These are phyloP conservation scores for Auanema freiburgensis DNA, from an alignment of 2,888 invertebrate species.

Conservation along the genomic window DNA sequence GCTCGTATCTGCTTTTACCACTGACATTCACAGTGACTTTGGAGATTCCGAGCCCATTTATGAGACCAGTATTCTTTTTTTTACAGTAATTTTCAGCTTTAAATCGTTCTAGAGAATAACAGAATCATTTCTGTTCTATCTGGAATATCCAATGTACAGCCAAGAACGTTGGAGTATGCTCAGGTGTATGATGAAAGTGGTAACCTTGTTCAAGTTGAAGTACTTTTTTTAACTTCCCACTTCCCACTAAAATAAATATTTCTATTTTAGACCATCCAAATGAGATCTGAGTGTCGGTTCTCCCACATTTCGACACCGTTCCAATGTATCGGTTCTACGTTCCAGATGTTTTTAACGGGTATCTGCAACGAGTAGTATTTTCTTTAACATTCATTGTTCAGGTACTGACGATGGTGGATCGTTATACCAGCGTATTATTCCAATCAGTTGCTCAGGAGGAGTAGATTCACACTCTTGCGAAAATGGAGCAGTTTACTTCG, in stretches of 20 bases:
- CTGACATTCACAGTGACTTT: constrained; percentile 39
- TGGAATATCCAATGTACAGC: constrained; percentile 23
- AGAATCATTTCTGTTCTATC: constrained; percentile 35
- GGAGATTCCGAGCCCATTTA: constrained; percentile 31
- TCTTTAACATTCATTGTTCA: constrained; percentile 11
- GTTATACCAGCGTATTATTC: constrained; percentile 46
- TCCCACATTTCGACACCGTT: constrained; percentile 43
- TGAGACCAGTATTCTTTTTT: constrained; percentile 13
- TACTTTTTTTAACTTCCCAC: not conserved
- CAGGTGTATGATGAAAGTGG: constrained; percentile 40
- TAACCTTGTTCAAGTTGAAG: constrained; percentile 27
- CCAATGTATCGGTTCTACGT: constrained; percentile 30
- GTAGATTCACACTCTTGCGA: constrained; percentile 36
- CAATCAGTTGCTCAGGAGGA: constrained; percentile 36
- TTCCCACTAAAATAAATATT: not conserved
- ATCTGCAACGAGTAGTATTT: constrained; percentile 2
- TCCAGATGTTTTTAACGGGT: constrained; percentile 41
- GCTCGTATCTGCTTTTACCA: constrained; percentile 32
- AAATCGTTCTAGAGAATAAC: constrained; percentile 35
- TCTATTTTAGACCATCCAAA: constrained; percentile 3
- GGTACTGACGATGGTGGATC: constrained; percentile 46
- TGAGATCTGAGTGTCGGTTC: constrained; percentile 37
- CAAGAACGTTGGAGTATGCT: constrained; percentile 40
- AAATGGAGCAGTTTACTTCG: constrained; percentile 43
- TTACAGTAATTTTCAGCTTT: constrained; percentile 1